Conservation (phyloP, 2,113 vertebrate genomes). For the Cepphus grylle region DNA sequence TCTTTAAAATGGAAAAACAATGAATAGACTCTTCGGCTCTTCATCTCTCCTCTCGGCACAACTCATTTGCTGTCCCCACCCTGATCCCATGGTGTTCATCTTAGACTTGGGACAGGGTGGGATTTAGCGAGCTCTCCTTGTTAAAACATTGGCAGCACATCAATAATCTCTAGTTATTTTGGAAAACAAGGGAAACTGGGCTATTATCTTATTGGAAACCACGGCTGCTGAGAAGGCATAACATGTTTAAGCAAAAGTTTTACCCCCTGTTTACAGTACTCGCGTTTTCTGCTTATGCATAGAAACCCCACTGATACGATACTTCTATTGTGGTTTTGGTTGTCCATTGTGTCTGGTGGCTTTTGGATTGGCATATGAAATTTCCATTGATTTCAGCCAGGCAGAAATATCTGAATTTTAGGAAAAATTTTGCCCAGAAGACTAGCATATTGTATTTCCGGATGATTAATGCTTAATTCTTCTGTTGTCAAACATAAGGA, state of each 20-base stretch:
- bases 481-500: background rate
- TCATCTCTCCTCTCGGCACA: background rate
- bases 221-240: constrained; percentile 5
- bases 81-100: constrained; percentile 22
- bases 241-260: background rate
- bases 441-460: rapidly evolving
- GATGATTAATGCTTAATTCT: background rate
- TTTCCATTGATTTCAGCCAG: background rate
- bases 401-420: background rate
- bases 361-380: background rate
- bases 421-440: background rate
- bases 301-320: background rate
- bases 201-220: background rate
- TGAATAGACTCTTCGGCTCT: background rate
- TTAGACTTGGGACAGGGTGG: constrained; percentile 20
- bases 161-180: constrained; percentile 34
- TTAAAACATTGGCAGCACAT: constrained; percentile 44
- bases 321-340: background rate
- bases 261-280: background rate
- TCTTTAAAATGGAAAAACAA: constrained; percentile 58
- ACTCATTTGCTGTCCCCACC: background rate
- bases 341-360: background rate
- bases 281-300: background rate
- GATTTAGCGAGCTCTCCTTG: constrained; percentile 15
- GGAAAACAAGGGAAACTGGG: constrained; percentile 27